Evolutionary conservation across 2,888 invertebrate genomes (phyloP).

Genomic region (Platycheirus rosarum): DNA sequence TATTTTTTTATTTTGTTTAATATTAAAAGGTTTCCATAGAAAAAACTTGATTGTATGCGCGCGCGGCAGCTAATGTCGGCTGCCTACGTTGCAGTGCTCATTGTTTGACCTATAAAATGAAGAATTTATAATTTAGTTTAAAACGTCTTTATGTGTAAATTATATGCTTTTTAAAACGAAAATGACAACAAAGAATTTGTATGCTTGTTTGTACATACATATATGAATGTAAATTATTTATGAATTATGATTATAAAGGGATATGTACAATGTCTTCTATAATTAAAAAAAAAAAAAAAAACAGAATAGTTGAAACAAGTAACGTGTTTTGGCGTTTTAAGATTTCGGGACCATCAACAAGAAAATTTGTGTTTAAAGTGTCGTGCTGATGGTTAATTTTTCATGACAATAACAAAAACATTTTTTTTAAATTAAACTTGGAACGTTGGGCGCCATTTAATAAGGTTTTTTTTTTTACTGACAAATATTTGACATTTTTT

Average conservation of each 20-base stretch:
- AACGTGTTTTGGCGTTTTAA: too few relatives aligned
- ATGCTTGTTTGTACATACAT: background rate
- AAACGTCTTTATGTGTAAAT: constrained; percentile 20
- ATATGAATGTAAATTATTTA: constrained; percentile 46
- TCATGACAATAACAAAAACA: too few relatives aligned
- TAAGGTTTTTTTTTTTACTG: too few relatives aligned
- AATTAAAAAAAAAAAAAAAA: too few relatives aligned
- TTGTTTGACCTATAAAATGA: constrained; percentile 64
- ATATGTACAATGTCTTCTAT: too few relatives aligned
- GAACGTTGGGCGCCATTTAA: too few relatives aligned
- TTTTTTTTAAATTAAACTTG: too few relatives aligned
- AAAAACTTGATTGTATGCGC: constrained; percentile 13
- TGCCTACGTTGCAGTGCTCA: constrained; percentile 42
- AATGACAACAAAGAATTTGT: background rate
- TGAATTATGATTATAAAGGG: constrained; percentile 1
- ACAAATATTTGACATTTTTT: too few relatives aligned
- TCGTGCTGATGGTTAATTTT: too few relatives aligned
- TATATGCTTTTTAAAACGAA: background rate
- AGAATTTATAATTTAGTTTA: constrained; percentile 45
- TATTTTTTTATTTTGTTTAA: background rate
- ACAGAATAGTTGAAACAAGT: too few relatives aligned
- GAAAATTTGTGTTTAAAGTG: too few relatives aligned
- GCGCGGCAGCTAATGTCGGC: constrained; percentile 21
- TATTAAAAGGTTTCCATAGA: constrained; percentile 11
- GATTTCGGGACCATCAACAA: too few relatives aligned